These are phyloP conservation scores for Diabrotica virgifera DNA, from an alignment of 1,140 invertebrate species.

Conservation along the genomic window DNA sequence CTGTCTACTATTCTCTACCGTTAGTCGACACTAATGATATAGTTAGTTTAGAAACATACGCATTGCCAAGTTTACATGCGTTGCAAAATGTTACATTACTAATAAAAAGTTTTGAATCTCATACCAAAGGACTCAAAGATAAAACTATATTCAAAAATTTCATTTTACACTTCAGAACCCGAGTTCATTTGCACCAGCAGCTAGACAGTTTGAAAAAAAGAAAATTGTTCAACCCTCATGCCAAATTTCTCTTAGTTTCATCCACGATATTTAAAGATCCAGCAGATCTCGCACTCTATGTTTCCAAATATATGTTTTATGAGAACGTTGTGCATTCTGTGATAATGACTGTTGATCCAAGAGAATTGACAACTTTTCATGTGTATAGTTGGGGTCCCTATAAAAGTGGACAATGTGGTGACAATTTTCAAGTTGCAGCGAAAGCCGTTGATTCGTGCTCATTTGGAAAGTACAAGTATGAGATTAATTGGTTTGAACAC, in stretches of 20 bases:
- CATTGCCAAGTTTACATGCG: background rate
- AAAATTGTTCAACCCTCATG: background rate
- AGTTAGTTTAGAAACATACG: background rate
- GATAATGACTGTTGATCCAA: background rate
- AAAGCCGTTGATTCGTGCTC: background rate
- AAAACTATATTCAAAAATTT: background rate
- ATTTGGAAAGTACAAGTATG: background rate
- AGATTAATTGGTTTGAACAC: background rate
- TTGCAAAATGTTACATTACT: background rate
- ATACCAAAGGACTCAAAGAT: background rate
- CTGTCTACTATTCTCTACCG: background rate
- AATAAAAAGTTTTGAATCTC: background rate
- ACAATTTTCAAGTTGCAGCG: background rate
- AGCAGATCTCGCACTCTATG: background rate
- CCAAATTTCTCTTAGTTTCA: constrained; percentile 5
- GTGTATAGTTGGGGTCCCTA: background rate
- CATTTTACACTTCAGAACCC: background rate
- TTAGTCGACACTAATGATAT: background rate
- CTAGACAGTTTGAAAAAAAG: background rate
- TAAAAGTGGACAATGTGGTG: background rate
- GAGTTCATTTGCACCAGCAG: background rate
- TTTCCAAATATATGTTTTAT: background rate
- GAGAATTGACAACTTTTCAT: background rate
- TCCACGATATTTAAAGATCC: background rate
- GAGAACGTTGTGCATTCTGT: background rate